Evolutionary conservation across 2,113 vertebrate species (phyloP).

Genomic region (Cathartes aura): DNA sequence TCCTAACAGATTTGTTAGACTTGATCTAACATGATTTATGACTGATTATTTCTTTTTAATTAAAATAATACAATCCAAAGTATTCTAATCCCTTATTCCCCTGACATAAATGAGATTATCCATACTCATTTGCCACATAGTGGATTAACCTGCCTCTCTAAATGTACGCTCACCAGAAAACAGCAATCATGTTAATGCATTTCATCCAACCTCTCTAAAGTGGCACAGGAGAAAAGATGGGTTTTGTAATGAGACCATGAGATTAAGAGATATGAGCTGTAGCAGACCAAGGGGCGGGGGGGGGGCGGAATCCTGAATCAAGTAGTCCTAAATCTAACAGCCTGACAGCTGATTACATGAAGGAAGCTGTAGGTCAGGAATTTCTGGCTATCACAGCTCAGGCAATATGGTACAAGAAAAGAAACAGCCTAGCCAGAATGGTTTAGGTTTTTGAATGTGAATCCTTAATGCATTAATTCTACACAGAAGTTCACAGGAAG

Average conservation of each 20-base stretch:
- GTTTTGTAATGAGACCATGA: background rate
- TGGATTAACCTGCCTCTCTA: background rate
- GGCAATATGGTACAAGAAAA: background rate
- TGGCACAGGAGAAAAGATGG: background rate
- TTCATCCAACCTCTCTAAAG: background rate
- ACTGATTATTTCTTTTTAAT: background rate
- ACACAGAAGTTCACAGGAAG: background rate
- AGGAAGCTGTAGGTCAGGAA: background rate
- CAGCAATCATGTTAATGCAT: background rate
- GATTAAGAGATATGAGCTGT: background rate
- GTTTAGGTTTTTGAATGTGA: background rate
- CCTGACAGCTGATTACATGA: background rate
- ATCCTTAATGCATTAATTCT: background rate
- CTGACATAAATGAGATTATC: background rate
- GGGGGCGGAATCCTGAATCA: background rate
- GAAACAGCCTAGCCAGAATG: background rate
- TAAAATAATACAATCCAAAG: background rate
- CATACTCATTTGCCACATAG: background rate
- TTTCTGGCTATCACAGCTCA: background rate
- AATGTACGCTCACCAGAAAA: background rate
- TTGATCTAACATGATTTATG: background rate
- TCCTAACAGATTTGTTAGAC: background rate
- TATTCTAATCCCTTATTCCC: background rate
- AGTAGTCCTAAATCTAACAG: background rate
- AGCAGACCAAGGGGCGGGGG: background rate